phyloP scores from a whole-genome alignment of 2,888 invertebrate species.

The Pegoplata infirma region DNA sequence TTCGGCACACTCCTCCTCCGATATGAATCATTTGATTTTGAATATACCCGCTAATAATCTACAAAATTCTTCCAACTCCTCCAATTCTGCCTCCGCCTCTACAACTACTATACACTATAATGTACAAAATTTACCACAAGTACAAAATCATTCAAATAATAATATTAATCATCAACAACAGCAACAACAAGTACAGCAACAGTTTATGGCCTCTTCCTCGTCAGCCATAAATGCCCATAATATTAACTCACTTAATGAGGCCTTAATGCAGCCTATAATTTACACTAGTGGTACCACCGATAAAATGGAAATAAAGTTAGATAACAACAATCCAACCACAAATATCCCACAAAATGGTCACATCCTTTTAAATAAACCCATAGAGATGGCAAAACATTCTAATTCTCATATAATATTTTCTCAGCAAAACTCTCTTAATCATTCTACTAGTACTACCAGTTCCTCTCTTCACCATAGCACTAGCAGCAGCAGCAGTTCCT shows the following conservation, averaged over 20 bases:
- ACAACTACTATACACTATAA: constrained; percentile 60
- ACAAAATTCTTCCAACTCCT: constrained; percentile 30
- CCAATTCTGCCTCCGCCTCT: constrained; percentile 29
- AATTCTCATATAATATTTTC: constrained; percentile 79
- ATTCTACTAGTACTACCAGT: constrained; percentile 70
- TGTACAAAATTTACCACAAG: constrained; percentile 66
- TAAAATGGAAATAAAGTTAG: constrained; percentile 65
- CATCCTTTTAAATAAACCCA: constrained; percentile 67
- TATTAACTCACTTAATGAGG: constrained; percentile 56
- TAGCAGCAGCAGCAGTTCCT: constrained; percentile 13
- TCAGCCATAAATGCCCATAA: constrained; percentile 46
- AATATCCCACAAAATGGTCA: constrained; percentile 61
- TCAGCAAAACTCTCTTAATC: constrained; percentile 67
- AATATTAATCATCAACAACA: constrained; percentile 21
- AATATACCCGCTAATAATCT: constrained; percentile 49
- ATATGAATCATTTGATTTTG: constrained; percentile 52
- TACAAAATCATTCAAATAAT: constrained; percentile 63
- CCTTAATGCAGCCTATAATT: constrained; percentile 65
- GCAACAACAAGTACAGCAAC: constrained; percentile 59
- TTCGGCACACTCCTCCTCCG: constrained; percentile 43
- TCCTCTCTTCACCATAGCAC: too few relatives aligned
- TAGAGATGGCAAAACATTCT: constrained; percentile 51
- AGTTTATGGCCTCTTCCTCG: constrained; percentile 54
- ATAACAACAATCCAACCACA: constrained; percentile 59
- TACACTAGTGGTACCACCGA: constrained; percentile 66